A percentile compares a stretch with the other conserved stretches of the same genome.
phyloP scores from a whole-genome alignment of 2,113 vertebrate genomes.

The Microcebus tavaratra region DNA sequence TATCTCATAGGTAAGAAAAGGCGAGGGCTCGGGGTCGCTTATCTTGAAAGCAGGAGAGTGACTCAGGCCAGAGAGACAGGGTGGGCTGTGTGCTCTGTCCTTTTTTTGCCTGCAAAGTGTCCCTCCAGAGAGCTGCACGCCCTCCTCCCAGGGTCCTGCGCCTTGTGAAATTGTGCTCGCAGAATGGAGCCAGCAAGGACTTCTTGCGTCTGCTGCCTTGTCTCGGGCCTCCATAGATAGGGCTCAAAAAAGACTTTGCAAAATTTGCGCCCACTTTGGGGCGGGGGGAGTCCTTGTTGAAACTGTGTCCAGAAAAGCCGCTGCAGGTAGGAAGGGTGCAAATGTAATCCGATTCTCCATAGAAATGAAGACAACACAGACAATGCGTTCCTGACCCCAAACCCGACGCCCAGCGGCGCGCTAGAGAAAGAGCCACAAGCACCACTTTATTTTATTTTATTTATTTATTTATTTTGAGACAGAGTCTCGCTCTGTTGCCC shows the following conservation, averaged over 20 bases:
- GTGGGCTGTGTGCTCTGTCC: neutral
- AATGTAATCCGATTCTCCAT: neutral
- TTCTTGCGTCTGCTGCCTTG: neutral
- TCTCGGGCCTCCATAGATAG: neutral
- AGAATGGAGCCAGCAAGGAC: neutral
- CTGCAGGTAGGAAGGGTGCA: neutral
- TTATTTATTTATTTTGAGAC: no score
- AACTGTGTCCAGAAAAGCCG: neutral
- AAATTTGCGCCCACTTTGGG: neutral
- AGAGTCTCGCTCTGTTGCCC: no score
- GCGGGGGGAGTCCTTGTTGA: neutral
- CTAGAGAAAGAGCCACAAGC: neutral
- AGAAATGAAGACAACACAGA: neutral
- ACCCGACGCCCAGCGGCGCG: neutral
- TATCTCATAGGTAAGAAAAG: neutral
- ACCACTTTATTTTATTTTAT: no score
- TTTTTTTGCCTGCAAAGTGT: neutral
- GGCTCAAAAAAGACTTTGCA: neutral
- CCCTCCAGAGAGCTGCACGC: neutral
- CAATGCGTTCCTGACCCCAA: neutral
- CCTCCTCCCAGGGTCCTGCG: neutral
- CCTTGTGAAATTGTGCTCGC: neutral
- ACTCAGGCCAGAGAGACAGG: neutral
- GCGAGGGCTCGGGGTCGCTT: neutral
- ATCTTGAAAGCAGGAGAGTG: neutral